Base-by-base conservation (phyloP, 2,888 invertebrate genomes). In the Chrysopilus asiliformis region DNA sequence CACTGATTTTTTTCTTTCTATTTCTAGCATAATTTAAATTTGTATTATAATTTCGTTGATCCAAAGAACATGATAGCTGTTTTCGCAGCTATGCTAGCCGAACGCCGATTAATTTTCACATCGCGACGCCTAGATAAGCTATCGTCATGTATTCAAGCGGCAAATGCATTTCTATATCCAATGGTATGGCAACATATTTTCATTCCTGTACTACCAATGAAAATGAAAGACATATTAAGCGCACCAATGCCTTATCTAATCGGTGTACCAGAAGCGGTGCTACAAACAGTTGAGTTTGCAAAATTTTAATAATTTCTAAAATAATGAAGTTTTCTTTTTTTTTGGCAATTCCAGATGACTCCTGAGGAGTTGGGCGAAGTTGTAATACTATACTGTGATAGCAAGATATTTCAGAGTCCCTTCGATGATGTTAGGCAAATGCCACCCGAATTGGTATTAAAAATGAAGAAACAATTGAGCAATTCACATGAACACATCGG, bases 101-200 rank as follows among this genome's bases (percentile, higher is more conserved):
- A 98, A 64, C 71, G 97, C 34, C 72, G 97, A 30, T 86, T 98
- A 41, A 79, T 97, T 36, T 83, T 98, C 50, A 89, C 85, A 7
- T 94, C 95, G 2, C 77, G 79, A 44, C 85, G 85, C 55, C 68
- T 95, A 44, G 86, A 87, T 45, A 72, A 90, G 41, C 67, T 98
- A 32, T 91, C 91, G 33, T 89, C 95, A 0, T 86, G 87, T 53
- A 85, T 87, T 17, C 91, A 94, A 61, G 94, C 94, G 10, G 89
- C 93, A 13, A 90, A 91, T 58, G 79, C 86, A 43, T 78, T 97
- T 31, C 76, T 98, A 27, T 95, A 93, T 64, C 97, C 97, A 2
- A 94, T 98, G 93, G 82, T 83, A 48, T 97, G 97, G 97, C 95
- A 97, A 65, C 94, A 95, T 55, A 89, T 97, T 55, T 97, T 87